Evolutionary conservation across 2,888 invertebrate genomes (phyloP).

Genomic region (Pristionchus exspectatus): DNA sequence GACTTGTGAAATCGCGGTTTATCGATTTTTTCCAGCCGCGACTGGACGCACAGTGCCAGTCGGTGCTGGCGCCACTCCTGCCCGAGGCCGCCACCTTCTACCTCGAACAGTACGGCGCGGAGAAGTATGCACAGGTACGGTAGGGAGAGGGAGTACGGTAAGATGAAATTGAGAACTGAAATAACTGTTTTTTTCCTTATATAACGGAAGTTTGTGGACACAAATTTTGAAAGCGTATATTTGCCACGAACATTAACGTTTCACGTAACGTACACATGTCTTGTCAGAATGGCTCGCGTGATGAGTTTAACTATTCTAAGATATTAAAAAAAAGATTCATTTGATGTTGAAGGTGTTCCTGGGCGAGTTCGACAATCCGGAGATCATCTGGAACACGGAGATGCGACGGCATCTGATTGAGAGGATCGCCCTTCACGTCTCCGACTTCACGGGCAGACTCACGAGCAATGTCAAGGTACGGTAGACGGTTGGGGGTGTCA

Average conservation of each 20-base stretch:
- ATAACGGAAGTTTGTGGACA: neutral
- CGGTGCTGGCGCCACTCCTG: slow-evolving; percentile 85
- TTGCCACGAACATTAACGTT: neutral
- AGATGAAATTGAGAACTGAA: neutral
- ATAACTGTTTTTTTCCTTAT: neutral
- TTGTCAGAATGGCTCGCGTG: too few species aligned
- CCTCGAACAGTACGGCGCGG: slow-evolving; percentile 96
- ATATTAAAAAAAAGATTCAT: too few species aligned
- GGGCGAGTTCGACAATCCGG: slow-evolving; percentile 99
- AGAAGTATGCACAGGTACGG: slow-evolving; percentile 95
- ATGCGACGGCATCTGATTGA: slow-evolving; percentile 98
- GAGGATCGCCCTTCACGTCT: slow-evolving; percentile 96
- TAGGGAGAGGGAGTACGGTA: slow-evolving; percentile 82
- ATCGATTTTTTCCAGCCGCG: slow-evolving; percentile 60
- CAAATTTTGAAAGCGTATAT: neutral
- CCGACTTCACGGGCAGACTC: slow-evolving; percentile 95
- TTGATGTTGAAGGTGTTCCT: slow-evolving; percentile 68
- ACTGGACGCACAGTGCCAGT: slow-evolving; percentile 67
- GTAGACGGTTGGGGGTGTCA: slow-evolving; percentile 78
- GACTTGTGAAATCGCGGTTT: neutral
- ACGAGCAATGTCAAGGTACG: slow-evolving; percentile 94
- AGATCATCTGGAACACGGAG: slow-evolving; percentile 98
- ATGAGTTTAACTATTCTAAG: too few species aligned
- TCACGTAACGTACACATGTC: neutral
- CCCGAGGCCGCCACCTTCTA: slow-evolving; percentile 99